These are phyloP conservation scores for Gila robusta DNA, from an alignment of 2,797 vertebrate species.

Conservation along the genomic window DNA sequence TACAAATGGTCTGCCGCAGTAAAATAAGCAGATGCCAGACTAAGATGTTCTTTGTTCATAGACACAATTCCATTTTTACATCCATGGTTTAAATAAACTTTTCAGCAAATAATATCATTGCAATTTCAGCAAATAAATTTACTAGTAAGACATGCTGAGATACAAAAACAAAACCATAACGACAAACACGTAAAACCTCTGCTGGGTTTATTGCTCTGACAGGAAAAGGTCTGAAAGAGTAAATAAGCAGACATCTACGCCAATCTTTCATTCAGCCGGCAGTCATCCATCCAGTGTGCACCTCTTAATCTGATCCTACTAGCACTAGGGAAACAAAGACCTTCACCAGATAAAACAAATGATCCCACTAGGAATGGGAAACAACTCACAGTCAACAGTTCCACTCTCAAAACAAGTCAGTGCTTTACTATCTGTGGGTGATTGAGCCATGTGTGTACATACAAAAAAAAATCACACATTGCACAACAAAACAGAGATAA, in stretches of 20 bases:
- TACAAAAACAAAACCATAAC: slow-evolving; percentile 59
- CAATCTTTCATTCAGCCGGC: slow-evolving; percentile 79
- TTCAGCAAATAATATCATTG: not conserved
- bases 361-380: slow-evolving; percentile 74
- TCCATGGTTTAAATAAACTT: not conserved
- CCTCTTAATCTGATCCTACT: slow-evolving; percentile 84
- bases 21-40: not conserved
- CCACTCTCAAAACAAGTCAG: slow-evolving; percentile 57
- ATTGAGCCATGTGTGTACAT: slow-evolving; percentile 11
- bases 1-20: not conserved
- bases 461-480: not conserved
- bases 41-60: not conserved
- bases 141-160: slow-evolving; percentile 15
- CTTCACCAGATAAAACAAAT: slow-evolving; percentile 84
- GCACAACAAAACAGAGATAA: not conserved
- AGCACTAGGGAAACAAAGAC: slow-evolving; percentile 79
- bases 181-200: slow-evolving; percentile 74
- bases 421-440: slow-evolving; percentile 30
- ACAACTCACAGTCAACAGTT: slow-evolving; percentile 75
- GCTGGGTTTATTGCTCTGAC: slow-evolving; percentile 78
- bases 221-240: slow-evolving; percentile 69
- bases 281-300: slow-evolving; percentile 80
- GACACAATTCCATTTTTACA: not conserved
- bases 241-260: slow-evolving; percentile 74
- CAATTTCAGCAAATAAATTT: slow-evolving; percentile 11